Evolutionary conservation across 2,113 vertebrate species (phyloP).

Genomic region (Coptodon rendalli): DNA sequence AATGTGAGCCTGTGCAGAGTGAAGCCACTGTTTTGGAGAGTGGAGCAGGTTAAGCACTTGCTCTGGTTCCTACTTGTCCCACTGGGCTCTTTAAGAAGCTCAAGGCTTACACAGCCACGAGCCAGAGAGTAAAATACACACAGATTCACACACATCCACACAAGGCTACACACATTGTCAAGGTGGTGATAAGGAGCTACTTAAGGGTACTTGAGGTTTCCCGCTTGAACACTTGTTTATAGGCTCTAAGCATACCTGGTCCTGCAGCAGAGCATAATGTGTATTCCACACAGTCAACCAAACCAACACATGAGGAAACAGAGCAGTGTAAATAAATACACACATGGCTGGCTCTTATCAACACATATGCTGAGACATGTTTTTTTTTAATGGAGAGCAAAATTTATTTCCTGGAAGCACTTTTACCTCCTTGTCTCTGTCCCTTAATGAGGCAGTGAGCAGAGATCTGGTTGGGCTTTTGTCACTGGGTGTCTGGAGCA

Average conservation of each 20-base stretch:
- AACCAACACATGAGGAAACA: background rate
- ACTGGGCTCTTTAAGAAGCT: slow-evolving; percentile 39
- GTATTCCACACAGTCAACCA: slow-evolving; percentile 6
- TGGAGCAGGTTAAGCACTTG: background rate
- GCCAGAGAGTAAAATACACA: background rate
- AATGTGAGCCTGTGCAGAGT: background rate
- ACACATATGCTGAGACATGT: background rate
- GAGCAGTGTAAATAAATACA: background rate
- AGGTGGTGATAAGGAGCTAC: slow-evolving; percentile 49
- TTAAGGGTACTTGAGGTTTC: slow-evolving; percentile 50
- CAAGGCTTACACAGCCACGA: slow-evolving; percentile 6
- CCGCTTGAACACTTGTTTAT: slow-evolving; percentile 44
- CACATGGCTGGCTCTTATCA: background rate
- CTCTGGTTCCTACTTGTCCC: slow-evolving; percentile 30
- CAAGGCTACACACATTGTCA: background rate
- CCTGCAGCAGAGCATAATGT: background rate
- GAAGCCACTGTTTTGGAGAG: background rate
- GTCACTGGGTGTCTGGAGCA: slow-evolving; percentile 45
- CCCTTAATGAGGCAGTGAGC: slow-evolving; percentile 44
- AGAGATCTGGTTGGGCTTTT: slow-evolving; percentile 29
- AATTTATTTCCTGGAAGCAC: background rate
- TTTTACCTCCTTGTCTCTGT: slow-evolving; percentile 12
- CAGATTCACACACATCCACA: background rate
- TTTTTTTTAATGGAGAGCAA: background rate
- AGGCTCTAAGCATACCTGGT: slow-evolving; percentile 15